Evolutionary conservation across 2,113 vertebrate genomes (phyloP).

Genomic region (Polypterus bichir): DNA sequence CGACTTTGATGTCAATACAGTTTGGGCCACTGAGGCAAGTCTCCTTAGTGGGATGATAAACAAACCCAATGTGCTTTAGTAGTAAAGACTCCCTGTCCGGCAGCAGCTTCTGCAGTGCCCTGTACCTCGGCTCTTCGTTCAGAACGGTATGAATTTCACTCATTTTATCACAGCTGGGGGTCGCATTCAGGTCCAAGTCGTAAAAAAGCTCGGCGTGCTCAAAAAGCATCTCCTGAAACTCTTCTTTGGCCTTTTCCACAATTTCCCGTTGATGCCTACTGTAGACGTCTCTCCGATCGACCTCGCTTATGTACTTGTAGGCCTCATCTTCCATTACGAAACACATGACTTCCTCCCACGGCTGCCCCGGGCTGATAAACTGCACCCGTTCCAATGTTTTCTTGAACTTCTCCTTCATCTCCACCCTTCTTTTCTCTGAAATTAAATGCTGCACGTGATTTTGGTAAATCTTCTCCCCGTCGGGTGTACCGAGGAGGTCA

Average conservation of each 20-base stretch:
- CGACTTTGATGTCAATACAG: conserved; percentile 90
- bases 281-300: conserved; percentile 88
- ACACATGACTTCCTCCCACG: conserved; percentile 95
- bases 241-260: conserved; percentile 97
- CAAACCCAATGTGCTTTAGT: conserved; percentile 97
- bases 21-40: conserved; percentile 91
- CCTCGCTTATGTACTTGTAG: conserved; percentile 89
- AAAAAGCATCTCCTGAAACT: conserved; percentile 99
- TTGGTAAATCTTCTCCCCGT: conserved; percentile 85
- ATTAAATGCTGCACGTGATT: conserved; percentile 89
- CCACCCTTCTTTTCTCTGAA: conserved; percentile 80
- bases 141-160: conserved; percentile 89
- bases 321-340: conserved; percentile 94
- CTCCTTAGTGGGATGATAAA: conserved; percentile 97
- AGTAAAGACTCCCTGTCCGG: conserved; percentile 92
- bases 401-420: conserved; percentile 97
- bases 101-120: conserved; percentile 94
- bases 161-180: conserved; percentile 95
- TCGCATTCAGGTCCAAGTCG: conserved; percentile 95
- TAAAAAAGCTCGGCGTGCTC: conserved; percentile 96
- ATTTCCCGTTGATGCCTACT: conserved; percentile 91
- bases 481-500: conserved; percentile 76
- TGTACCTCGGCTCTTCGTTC: conserved; percentile 92
- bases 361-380: conserved; percentile 86
- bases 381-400: conserved; percentile 90